A percentile compares a stretch with the other conserved stretches of the same genome.
phyloP scores from a whole-genome alignment of 2,113 vertebrate species.

The Notarius lentiginosus region DNA sequence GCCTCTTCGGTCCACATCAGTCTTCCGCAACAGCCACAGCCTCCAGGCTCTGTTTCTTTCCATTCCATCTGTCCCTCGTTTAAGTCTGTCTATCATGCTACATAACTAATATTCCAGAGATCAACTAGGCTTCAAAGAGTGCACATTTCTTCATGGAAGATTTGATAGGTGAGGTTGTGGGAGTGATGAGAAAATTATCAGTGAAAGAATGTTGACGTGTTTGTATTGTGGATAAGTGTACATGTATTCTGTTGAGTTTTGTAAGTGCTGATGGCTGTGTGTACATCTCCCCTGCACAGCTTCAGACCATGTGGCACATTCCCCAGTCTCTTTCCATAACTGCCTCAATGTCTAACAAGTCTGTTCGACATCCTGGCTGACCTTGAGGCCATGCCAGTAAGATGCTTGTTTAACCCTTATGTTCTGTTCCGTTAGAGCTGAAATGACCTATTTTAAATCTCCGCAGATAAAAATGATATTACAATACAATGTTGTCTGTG shows the following conservation, averaged over 20 bases:
- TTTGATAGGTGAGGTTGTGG: not conserved
- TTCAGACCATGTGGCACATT: slow-evolving; percentile 34
- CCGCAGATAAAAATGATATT: too few relatives aligned
- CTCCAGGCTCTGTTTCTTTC: slow-evolving; percentile 19
- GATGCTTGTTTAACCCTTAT: not conserved
- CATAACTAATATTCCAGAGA: slow-evolving; percentile 32
- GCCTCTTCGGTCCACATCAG: slow-evolving; percentile 14
- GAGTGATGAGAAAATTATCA: slow-evolving; percentile 1
- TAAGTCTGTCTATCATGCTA: not conserved
- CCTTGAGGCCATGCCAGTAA: not conserved
- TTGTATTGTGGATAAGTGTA: slow-evolving; percentile 46
- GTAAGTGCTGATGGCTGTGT: slow-evolving; percentile 24
- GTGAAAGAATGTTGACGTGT: slow-evolving; percentile 20
- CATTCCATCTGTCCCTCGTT: not conserved
- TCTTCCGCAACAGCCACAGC: slow-evolving; percentile 20
- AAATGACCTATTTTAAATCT: not conserved
- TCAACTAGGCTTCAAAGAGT: slow-evolving; percentile 49
- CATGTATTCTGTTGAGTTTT: slow-evolving; percentile 39
- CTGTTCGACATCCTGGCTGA: not conserved
- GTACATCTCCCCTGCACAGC: slow-evolving; percentile 9
- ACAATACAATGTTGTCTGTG: not conserved
- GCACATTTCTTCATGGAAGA: slow-evolving; percentile 42
- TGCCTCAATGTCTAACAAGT: slow-evolving; percentile 21
- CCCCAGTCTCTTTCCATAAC: not conserved
- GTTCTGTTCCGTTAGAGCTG: not conserved